A percentile compares a stretch with the other conserved stretches of the same genome.
These are phyloP conservation scores for Ceriagrion tenellum DNA, from an alignment of 2,888 invertebrate species.

Conservation along the genomic window DNA sequence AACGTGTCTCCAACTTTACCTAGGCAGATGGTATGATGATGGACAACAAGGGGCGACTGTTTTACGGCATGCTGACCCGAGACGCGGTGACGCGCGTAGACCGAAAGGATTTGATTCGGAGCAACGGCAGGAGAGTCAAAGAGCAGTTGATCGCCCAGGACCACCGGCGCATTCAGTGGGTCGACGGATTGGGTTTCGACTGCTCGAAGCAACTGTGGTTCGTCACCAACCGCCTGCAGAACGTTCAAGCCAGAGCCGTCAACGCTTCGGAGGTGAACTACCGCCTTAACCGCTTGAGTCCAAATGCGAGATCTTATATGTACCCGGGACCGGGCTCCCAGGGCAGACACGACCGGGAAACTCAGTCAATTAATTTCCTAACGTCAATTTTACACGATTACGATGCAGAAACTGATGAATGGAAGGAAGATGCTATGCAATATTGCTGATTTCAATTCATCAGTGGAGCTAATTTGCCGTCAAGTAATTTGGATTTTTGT, in stretches of 20 bases:
- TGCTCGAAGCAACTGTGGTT: conserved; percentile 83
- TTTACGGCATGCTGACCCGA: conserved; percentile 85
- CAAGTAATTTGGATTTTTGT: too few species aligned
- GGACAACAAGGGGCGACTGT: conserved; percentile 85
- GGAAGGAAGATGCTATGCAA: background rate
- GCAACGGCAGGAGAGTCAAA: conserved; percentile 77
- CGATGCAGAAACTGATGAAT: too few species aligned
- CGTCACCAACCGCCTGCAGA: conserved; percentile 84
- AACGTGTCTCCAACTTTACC: background rate
- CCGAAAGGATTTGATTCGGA: conserved; percentile 72
- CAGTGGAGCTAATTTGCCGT: background rate
- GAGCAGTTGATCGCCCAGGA: conserved; percentile 81
- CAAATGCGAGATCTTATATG: conserved; percentile 84
- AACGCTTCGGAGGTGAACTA: conserved; percentile 83
- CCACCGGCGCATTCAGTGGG: conserved; percentile 85
- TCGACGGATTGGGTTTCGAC: conserved; percentile 84
- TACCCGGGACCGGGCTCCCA: conserved; percentile 74
- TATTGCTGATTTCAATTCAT: background rate
- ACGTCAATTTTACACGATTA: too few species aligned
- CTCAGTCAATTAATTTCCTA: too few species aligned
- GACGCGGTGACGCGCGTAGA: conserved; percentile 87
- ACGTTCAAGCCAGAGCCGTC: conserved; percentile 83
- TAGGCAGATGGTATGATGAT: conserved; percentile 86
- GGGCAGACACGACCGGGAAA: background rate
- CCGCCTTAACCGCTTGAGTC: conserved; percentile 82